Conservation (phyloP, 2,113 vertebrate genomes). For the Seriola dumerili region DNA sequence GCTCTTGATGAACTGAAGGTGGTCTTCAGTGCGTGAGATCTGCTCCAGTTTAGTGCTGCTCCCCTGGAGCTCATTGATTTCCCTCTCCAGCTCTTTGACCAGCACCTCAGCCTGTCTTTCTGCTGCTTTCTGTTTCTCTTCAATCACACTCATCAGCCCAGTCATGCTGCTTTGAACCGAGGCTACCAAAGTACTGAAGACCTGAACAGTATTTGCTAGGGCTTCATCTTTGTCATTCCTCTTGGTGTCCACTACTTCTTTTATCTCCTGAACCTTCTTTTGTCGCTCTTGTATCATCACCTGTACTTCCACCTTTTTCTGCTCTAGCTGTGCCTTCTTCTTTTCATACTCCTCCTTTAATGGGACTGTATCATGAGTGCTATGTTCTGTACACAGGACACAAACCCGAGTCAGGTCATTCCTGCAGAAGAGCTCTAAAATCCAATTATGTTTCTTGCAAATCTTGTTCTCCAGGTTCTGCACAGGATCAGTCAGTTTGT, state of each 20-base stretch:
- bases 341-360: slow-evolving; percentile 43
- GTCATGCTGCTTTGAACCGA: neutral
- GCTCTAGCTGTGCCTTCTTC: slow-evolving; percentile 17
- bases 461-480: slow-evolving; percentile 50
- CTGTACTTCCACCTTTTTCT: slow-evolving; percentile 2
- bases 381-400: slow-evolving; percentile 51
- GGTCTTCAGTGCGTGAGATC: slow-evolving; percentile 22
- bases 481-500: slow-evolving; percentile 61
- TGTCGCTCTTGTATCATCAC: slow-evolving; percentile 10
- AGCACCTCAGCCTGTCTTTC: slow-evolving; percentile 17
- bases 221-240: slow-evolving; percentile 8
- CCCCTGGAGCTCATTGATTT: slow-evolving; percentile 2
- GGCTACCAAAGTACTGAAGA: neutral
- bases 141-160: slow-evolving; percentile 8
- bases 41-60: slow-evolving; percentile 6
- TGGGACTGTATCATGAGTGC: slow-evolving; percentile 26
- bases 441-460: slow-evolving; percentile 60
- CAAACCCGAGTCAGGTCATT: slow-evolving; percentile 41
- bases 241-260: neutral
- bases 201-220: neutral
- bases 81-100: slow-evolving; percentile 17
- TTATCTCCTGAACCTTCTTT: slow-evolving; percentile 33
- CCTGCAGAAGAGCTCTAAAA: slow-evolving; percentile 56
- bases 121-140: slow-evolving; percentile 9
- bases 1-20: slow-evolving; percentile 16